Conservation (phyloP, 2,113 vertebrate genomes). For the Heterotilapia buettikoferi region DNA sequence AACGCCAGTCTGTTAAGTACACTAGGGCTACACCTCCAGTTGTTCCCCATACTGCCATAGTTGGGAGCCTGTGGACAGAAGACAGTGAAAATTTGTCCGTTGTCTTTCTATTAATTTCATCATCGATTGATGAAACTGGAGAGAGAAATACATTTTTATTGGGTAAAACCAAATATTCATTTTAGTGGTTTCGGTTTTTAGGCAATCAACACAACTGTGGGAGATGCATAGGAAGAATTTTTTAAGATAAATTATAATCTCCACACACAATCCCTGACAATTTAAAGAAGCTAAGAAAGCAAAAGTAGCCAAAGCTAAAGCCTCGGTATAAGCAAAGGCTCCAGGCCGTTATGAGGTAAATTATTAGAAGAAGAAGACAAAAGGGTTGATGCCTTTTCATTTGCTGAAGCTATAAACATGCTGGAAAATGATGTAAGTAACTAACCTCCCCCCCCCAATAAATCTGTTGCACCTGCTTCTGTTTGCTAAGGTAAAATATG, state of each 20-base stretch:
- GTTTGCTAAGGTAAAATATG: neutral
- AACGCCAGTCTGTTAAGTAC: constrained; percentile 86
- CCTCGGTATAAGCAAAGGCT: too few species aligned
- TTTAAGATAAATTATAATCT: too few species aligned
- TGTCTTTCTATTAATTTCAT: neutral
- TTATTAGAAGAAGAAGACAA: neutral
- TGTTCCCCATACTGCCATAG: constrained; percentile 73
- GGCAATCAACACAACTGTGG: neutral
- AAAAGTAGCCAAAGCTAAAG: neutral
- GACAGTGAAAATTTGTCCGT: neutral
- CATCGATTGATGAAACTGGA: neutral
- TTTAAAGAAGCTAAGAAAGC: neutral
- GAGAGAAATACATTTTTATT: neutral
- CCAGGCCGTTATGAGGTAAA: too few species aligned
- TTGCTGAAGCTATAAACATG: neutral
- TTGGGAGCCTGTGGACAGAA: constrained; percentile 77
- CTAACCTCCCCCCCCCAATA: accelerated
- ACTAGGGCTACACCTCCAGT: constrained; percentile 76
- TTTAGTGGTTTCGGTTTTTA: neutral
- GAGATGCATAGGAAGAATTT: too few species aligned
- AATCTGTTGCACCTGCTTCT: neutral
- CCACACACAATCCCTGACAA: too few species aligned
- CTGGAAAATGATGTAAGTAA: neutral
- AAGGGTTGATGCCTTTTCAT: neutral
- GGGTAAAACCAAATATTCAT: neutral